Evolutionary conservation across 2,888 invertebrate genomes (phyloP).

Genomic region (Coelinius sp.): DNA sequence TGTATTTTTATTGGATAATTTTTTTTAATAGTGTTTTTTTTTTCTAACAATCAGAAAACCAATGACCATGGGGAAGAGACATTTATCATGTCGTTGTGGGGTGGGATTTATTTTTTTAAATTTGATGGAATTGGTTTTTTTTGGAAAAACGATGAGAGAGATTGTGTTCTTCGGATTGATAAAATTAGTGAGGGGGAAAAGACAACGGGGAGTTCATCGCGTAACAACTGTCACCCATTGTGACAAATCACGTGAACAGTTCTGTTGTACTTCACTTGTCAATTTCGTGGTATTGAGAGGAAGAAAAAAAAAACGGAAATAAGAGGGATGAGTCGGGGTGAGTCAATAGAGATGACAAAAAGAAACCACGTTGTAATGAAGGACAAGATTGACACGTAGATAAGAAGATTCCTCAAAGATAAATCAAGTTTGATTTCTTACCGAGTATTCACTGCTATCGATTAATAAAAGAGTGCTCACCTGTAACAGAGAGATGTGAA

Average conservation of each 20-base stretch:
- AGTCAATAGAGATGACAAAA: background rate
- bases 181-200: background rate
- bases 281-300: background rate
- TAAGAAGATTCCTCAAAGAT: background rate
- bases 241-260: slow-evolving; percentile 10
- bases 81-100: background rate
- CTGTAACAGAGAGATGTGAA: slow-evolving; percentile 24
- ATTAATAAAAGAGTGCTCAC: slow-evolving; percentile 13
- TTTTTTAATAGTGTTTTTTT: background rate
- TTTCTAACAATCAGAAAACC: too few relatives aligned
- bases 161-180: background rate
- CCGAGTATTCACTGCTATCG: background rate
- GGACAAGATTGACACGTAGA: background rate
- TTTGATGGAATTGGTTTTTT: background rate
- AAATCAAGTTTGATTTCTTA: background rate
- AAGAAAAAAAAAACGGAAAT: background rate
- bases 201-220: background rate
- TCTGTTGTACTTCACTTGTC: slow-evolving; percentile 2
- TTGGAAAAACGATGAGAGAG: background rate
- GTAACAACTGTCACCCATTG: background rate
- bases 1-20: background rate
- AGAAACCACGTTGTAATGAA: background rate
- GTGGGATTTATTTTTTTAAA: background rate
- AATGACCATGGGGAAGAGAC: background rate
- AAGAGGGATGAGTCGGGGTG: background rate